A percentile compares a stretch with the other conserved stretches of the same genome.
Conservation (phyloP, 2,113 vertebrate species). For the Anoura caudifer region DNA sequence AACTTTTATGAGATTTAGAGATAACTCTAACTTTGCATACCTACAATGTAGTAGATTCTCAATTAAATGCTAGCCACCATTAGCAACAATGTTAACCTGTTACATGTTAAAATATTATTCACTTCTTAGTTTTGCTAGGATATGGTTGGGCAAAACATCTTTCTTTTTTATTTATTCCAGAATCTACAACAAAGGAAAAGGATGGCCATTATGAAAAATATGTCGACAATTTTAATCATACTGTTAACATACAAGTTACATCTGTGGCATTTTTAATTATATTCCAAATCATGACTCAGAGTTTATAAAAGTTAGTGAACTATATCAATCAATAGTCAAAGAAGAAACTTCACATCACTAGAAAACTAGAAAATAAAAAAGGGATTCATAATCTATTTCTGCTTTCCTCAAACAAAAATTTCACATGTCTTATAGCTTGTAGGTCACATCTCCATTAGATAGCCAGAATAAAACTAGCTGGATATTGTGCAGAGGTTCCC, state of each 20-base stretch:
- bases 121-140: neutral
- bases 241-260: neutral
- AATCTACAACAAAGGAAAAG: neutral
- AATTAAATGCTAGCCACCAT: neutral
- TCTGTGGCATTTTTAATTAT: neutral
- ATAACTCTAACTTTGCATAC: neutral
- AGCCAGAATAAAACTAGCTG: neutral
- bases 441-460: neutral
- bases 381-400: neutral
- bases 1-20: neutral
- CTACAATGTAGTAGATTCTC: neutral
- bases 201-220: neutral
- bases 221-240: conserved; percentile 16
- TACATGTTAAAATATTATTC: neutral
- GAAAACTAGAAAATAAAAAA: neutral
- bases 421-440: neutral
- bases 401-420: neutral
- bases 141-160: neutral
- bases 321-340: neutral
- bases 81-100: neutral
- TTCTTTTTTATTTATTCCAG: neutral
- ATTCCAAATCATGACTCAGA: neutral
- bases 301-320: neutral
- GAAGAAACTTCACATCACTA: neutral
- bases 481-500: neutral